Conservation (phyloP, 2,113 vertebrate genomes). For the Bothrops jararaca region DNA sequence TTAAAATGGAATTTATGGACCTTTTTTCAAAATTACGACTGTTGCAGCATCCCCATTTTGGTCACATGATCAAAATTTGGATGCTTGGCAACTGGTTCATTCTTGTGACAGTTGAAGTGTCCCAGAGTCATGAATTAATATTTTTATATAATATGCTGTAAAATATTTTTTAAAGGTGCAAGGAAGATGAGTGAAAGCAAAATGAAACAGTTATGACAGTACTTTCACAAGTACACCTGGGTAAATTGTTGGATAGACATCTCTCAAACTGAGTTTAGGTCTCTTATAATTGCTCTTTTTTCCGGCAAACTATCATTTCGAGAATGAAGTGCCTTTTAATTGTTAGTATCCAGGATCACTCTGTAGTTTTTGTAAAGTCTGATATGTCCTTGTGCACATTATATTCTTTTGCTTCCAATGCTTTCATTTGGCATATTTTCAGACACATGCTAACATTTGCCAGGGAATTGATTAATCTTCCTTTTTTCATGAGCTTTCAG, state of each 20-base stretch:
- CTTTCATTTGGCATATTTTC: background rate
- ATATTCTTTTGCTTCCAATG: background rate
- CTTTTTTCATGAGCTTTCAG: background rate
- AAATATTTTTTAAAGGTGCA: background rate
- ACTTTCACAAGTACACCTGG: background rate
- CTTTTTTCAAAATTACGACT: background rate
- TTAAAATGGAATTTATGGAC: background rate
- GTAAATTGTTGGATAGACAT: background rate
- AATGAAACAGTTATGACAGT: background rate
- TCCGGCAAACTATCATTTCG: background rate
- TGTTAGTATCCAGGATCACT: background rate
- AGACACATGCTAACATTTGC: background rate
- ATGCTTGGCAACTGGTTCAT: background rate
- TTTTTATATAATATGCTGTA: background rate
- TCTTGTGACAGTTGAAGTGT: background rate
- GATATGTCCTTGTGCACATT: background rate
- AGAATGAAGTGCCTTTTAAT: background rate
- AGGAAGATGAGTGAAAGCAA: background rate
- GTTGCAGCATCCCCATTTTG: background rate
- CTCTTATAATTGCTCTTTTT: background rate
- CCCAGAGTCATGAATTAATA: background rate
- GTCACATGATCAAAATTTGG: background rate
- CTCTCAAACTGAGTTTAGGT: background rate
- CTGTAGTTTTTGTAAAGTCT: background rate
- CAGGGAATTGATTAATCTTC: background rate